Evolutionary conservation across 2,113 vertebrate genomes (phyloP), one percentile per base, ranked within the genome.

Genomic region (Turdus rufiventris): DNA sequence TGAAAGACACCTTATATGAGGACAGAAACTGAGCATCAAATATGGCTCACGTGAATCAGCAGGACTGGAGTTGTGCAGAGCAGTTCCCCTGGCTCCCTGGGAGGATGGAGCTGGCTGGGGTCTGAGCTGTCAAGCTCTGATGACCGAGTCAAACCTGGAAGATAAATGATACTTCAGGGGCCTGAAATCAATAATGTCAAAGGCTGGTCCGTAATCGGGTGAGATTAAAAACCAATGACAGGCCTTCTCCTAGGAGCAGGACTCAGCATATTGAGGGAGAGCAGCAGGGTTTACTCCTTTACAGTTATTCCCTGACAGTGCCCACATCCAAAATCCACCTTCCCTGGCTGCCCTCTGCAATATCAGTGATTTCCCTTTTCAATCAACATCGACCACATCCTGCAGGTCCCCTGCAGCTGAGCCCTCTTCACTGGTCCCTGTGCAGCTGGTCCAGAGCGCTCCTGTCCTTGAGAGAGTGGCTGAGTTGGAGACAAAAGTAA

Each of bases 221-320:
- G 3, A 97, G 94, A 96, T 95, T 96, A 89, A 95, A 97, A 96
- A 79, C 92, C 91, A 93, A 81, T 94, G 92, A 83, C 80, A 78
- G 93, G 74, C 68, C 26, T 77, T 43, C 75, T 88, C 67, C 40
- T 25, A 83, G 78, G 82, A 89, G 77, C 94, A 89, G 63, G 47
- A 96, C 72, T 91, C 93, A 80, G 90, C 56, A 28, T 0, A 0
- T 45, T 93, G 80, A 83, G 90, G 88, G 61, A 71, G 38, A 90
- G 20, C 8, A 3, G 60, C 7, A 2, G 47, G 24, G 19, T 48
- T 93, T 80, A 60, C 57, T 85, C 36, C 80, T 81, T 86, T 70
- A 11, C 0, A 0, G 36, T 61, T 95, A 76, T 53, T 93, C 45
- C 51, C 62, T 75, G 36, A 25, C 0, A 2, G 28, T 79, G 20